These are phyloP conservation scores for Upupa epops DNA, from an alignment of 2,113 vertebrate genomes.

Conservation along the genomic window DNA sequence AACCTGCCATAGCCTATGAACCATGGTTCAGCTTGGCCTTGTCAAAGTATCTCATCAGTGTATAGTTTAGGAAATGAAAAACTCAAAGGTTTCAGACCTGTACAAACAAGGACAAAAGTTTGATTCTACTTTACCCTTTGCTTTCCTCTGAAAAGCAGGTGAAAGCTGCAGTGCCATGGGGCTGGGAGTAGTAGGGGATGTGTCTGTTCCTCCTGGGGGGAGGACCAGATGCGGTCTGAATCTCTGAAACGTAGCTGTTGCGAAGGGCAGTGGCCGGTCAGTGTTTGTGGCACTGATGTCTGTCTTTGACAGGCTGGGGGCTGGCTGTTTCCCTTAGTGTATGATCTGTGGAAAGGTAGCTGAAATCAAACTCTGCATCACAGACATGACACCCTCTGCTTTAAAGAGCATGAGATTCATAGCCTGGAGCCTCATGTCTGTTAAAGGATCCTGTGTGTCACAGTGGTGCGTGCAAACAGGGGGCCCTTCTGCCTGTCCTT, in stretches of 20 bases:
- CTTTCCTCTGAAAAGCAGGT: neutral
- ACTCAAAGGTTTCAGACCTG: constrained; percentile 29
- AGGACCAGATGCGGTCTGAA: fast-evolving
- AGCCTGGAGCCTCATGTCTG: neutral
- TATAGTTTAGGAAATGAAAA: constrained; percentile 40
- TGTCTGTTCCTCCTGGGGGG: neutral
- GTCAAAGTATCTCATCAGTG: constrained; percentile 19
- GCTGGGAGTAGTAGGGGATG: neutral
- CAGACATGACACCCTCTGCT: neutral
- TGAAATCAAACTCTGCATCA: neutral
- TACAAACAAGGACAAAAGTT: neutral
- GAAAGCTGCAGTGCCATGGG: neutral
- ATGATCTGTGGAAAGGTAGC: neutral
- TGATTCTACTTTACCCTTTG: neutral
- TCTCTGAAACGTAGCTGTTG: neutral
- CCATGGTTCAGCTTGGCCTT: neutral
- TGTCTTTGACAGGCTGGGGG: neutral
- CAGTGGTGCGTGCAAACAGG: neutral
- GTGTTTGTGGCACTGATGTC: neutral
- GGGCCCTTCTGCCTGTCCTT: neutral
- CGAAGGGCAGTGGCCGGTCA: neutral
- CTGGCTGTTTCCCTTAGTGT: neutral
- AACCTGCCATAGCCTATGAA: constrained; percentile 18
- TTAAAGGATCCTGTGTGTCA: neutral
- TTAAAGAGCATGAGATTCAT: neutral